Conservation (phyloP, 2,888 invertebrate species). For the Trichacis sp. region DNA sequence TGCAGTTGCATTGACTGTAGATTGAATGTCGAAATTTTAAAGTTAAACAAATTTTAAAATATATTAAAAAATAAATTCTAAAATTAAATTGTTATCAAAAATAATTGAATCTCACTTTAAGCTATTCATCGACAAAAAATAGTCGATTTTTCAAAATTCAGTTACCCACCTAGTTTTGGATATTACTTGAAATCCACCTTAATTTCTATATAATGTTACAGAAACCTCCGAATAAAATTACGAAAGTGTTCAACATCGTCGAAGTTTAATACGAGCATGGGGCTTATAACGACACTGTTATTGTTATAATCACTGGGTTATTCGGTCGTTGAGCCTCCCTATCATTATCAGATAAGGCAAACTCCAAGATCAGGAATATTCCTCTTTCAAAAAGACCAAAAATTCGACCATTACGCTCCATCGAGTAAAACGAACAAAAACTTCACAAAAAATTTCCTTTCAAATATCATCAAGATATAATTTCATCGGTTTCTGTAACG, state of each 20-base stretch:
- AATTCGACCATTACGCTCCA: slow-evolving; percentile 18
- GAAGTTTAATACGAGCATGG: not conserved
- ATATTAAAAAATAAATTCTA: no score
- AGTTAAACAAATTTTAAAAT: no score
- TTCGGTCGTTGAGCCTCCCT: slow-evolving; percentile 21
- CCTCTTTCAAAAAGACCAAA: slow-evolving; percentile 23
- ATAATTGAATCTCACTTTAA: no score
- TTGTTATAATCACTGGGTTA: slow-evolving; percentile 13
- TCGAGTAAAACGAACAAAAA: not conserved
- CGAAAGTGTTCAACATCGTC: not conserved
- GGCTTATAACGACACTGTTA: slow-evolving; percentile 1
- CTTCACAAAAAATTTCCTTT: not conserved
- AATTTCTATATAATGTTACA: no score
- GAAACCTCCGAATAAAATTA: no score
- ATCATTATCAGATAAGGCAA: slow-evolving; percentile 24
- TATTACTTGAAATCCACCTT: no score
- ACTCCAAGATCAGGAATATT: slow-evolving; percentile 22
- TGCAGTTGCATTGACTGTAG: no score
- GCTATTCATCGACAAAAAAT: no score
- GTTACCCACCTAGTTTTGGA: no score
- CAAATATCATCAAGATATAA: not conserved
- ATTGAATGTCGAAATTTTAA: no score
- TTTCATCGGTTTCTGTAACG: not conserved
- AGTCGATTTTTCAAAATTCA: no score
- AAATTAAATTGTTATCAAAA: no score